Conservation (phyloP, 2,113 vertebrate genomes). For the Polypterus bichir region DNA sequence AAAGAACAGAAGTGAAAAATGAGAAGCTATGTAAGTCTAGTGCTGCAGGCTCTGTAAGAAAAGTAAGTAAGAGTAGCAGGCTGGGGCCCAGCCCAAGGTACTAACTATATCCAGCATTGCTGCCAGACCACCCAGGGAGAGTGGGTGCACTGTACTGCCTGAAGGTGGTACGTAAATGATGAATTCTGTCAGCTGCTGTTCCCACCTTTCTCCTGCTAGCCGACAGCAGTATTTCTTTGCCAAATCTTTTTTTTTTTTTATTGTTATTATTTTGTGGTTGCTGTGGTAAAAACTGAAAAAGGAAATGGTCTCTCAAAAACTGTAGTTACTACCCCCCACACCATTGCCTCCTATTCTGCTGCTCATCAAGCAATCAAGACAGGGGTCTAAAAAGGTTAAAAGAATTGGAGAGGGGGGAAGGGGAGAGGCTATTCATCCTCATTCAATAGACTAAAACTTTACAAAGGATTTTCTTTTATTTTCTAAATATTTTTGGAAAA, state of each 20-base stretch:
- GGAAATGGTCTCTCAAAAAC: neutral
- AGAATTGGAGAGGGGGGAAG: conserved; percentile 14
- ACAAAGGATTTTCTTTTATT: conserved; percentile 3
- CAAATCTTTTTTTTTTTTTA: conserved; percentile 6
- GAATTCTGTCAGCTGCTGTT: conserved; percentile 48
- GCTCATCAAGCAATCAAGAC: conserved; percentile 8
- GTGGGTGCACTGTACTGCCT: conserved; percentile 45
- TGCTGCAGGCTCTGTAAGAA: conserved; percentile 45
- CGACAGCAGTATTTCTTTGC: conserved; percentile 24
- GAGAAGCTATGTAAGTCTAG: conserved; percentile 41
- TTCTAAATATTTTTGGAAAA: too few relatives aligned
- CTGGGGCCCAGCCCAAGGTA: conserved; percentile 59
- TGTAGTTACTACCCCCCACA: neutral
- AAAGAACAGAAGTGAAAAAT: too few relatives aligned
- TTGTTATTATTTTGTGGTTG: conserved; percentile 4
- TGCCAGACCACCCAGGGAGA: conserved; percentile 61
- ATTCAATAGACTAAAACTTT: conserved; percentile 17
- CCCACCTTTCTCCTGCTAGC: conserved; percentile 34
- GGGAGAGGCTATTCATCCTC: conserved; percentile 17
- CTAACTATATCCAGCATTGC: conserved; percentile 54
- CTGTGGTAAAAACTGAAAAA: neutral
- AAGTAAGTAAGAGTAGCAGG: conserved; percentile 41
- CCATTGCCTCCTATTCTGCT: conserved; percentile 2
- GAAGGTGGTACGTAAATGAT: conserved; percentile 62
- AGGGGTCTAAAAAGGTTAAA: conserved; percentile 7